phyloP scores from a whole-genome alignment of 2,113 vertebrate species.

The Australoheros scitulus region DNA sequence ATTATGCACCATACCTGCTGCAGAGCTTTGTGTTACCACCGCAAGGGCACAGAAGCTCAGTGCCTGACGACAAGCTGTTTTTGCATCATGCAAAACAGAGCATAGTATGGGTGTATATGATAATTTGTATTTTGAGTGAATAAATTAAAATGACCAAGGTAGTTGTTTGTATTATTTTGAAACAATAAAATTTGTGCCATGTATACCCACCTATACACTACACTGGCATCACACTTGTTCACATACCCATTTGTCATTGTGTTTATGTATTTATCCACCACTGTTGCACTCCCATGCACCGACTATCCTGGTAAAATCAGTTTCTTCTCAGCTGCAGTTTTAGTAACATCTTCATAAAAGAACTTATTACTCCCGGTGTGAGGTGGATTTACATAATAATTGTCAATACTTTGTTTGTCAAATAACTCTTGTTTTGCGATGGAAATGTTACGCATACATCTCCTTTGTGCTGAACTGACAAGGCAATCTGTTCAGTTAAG shows the following conservation, averaged over 20 bases:
- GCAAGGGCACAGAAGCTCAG: slow-evolving; percentile 19
- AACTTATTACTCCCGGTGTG: slow-evolving; percentile 13
- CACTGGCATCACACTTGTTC: not conserved
- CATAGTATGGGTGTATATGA: not conserved
- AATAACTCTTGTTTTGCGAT: slow-evolving; percentile 34
- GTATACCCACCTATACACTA: not conserved
- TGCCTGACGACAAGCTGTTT: not conserved
- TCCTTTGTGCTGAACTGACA: slow-evolving; percentile 53
- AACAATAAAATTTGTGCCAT: not conserved
- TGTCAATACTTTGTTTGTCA: slow-evolving; percentile 32
- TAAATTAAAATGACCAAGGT: slow-evolving; percentile 1
- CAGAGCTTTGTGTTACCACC: not conserved
- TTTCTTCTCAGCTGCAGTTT: slow-evolving; percentile 14
- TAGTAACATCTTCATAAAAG: slow-evolving; percentile 12
- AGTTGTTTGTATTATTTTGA: not conserved
- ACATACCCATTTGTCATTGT: slow-evolving; percentile 16
- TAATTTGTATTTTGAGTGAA: slow-evolving; percentile 41
- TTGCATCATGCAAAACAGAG: slow-evolving; percentile 41
- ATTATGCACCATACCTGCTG: not conserved
- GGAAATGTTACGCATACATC: slow-evolving; percentile 41
- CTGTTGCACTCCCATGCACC: not conserved
- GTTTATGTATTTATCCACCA: not conserved
- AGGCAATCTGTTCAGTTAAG: slow-evolving; percentile 52
- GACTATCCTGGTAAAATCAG: not conserved
- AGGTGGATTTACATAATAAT: slow-evolving; percentile 44